phyloP scores from a whole-genome alignment of 2,888 invertebrate species.

The Scaptomyza flava region DNA sequence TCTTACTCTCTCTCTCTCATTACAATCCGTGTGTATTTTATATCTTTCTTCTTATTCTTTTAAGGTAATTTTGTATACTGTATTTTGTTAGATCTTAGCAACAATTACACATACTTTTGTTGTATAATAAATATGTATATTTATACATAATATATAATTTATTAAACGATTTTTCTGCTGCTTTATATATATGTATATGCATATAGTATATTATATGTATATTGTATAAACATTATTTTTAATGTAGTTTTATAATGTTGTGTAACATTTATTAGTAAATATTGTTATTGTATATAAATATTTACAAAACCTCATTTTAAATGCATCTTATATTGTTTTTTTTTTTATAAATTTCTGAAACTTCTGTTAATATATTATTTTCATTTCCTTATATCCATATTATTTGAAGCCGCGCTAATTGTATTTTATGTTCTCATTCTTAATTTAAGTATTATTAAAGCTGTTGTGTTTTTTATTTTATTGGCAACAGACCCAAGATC shows the following conservation, averaged over 20 bases:
- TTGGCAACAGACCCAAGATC: slow-evolving; percentile 17
- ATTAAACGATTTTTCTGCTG: slow-evolving; percentile 7
- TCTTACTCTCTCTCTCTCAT: not conserved
- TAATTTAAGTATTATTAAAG: slow-evolving; percentile 28
- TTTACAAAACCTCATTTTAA: slow-evolving; percentile 19
- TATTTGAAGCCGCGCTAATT: slow-evolving; percentile 50
- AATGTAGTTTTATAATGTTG: slow-evolving; percentile 1
- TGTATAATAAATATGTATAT: slow-evolving; percentile 2
- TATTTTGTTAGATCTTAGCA: slow-evolving; percentile 3
- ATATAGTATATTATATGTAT: too few relatives aligned
- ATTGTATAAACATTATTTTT: too few relatives aligned
- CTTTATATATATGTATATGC: too few relatives aligned
- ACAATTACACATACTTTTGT: slow-evolving; percentile 12
- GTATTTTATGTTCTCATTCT: slow-evolving; percentile 27
- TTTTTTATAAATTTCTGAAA: slow-evolving; percentile 14
- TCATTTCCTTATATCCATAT: slow-evolving; percentile 1
- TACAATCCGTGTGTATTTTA: slow-evolving; percentile 21
- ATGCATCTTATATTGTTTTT: slow-evolving; percentile 22
- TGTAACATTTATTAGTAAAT: slow-evolving; percentile 10
- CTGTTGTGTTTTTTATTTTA: slow-evolving; percentile 16
- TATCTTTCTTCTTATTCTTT: not conserved
- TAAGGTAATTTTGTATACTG: not conserved
- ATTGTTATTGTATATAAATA: slow-evolving; percentile 6
- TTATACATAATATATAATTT: slow-evolving; percentile 16
- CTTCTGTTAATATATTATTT: slow-evolving; percentile 6